phyloP scores from a whole-genome alignment of 2,797 vertebrate genomes.

The Urosaurus nigricauda region DNA sequence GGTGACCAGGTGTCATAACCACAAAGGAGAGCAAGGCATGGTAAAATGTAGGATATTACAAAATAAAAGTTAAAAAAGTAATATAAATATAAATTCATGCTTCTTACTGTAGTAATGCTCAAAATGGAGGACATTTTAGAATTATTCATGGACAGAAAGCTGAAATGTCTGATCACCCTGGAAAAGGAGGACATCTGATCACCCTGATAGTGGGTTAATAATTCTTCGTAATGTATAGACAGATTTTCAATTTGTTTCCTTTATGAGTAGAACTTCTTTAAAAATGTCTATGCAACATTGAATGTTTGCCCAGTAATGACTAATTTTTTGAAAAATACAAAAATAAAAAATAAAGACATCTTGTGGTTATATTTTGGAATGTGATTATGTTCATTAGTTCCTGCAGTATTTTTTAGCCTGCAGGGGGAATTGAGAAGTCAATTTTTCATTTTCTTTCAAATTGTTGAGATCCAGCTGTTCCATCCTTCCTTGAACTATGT shows the following conservation, averaged over 20 bases:
- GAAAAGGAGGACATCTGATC: too few species aligned
- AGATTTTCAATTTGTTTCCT: neutral
- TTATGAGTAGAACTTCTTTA: neutral
- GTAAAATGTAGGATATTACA: too few species aligned
- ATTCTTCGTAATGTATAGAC: neutral
- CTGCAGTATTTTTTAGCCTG: neutral
- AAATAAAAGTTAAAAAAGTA: too few species aligned
- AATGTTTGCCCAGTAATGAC: neutral
- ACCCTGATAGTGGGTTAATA: neutral
- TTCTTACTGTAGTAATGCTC: too few species aligned
- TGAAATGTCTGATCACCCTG: too few species aligned
- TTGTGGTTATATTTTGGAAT: neutral
- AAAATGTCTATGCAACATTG: neutral
- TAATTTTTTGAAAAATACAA: neutral
- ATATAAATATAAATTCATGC: too few species aligned
- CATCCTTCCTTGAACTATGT: neutral
- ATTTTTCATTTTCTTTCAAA: conserved; percentile 2
- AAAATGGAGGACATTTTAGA: too few species aligned
- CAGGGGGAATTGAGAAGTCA: neutral
- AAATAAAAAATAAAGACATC: neutral
- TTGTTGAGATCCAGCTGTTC: neutral
- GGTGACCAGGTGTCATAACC: too few species aligned
- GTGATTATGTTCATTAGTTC: neutral
- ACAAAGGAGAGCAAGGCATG: too few species aligned
- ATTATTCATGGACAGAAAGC: too few species aligned